Evolutionary conservation across 2,113 vertebrate genomes (phyloP), one percentile per base, ranked within the genome.

Genomic region (Eptesicus fuscus): DNA sequence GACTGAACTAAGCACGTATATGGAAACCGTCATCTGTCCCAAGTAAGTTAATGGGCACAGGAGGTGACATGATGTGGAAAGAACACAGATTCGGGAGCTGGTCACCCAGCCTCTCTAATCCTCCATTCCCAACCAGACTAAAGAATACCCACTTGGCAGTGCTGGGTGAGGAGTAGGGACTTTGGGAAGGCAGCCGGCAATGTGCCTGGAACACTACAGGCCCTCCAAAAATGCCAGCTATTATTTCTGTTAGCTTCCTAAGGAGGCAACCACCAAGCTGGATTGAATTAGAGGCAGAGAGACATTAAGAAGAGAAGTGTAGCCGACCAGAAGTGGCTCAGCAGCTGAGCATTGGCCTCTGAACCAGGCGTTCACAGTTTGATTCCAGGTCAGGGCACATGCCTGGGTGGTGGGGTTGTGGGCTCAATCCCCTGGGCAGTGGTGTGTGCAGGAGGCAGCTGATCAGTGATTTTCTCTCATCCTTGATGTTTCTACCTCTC

Each of bases 111-210:
- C 32, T 17, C 74, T 47, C 35, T 61, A 18, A 32, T 7, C 25
- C n/a, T n/a, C 3, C 23, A 11, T 5, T 51, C 42, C 20, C 20
- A 1, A 1, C 44, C 3, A 14, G 35, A 35, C 30, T 63, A 71
- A 76, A 94, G 40, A 83, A 47, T 1, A 35, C 3, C 44, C 7
- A 0, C 42, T 0, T n/a, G 30, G 44, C 7, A 2, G 10, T 28
- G 7, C 20, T 2, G 0, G 20, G 8, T 1, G 1, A 42, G 17
- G 6, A 65, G 23, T 0, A 67, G 70, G 42, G 20, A n/a, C 3
- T 28, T 10, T 17, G 23, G 20, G 49, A 83, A 77, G 56, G 22
- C 20, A n/a, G 17, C 5, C 4, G 2, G 30, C 22, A n/a, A 47
- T 18, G 49, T 0, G 2, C 22, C 22, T 70, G 49, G 30, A 32